phyloP scores from a whole-genome alignment of 1,140 invertebrate genomes.

The Zeugodacus cucurbitae region DNA sequence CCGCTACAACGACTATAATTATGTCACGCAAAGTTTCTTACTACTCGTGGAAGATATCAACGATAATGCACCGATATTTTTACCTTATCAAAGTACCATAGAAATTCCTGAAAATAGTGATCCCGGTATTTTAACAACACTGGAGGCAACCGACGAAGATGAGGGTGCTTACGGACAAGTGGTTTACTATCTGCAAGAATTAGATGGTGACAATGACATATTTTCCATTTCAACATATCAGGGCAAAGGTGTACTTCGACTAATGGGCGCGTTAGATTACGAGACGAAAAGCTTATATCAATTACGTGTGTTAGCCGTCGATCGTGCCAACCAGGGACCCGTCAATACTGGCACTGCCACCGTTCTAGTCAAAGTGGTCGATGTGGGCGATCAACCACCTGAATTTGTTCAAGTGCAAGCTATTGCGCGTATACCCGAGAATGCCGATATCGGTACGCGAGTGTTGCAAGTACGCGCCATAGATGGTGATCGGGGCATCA shows the following conservation, averaged over 20 bases:
- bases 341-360: conserved; percentile 88
- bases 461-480: conserved; percentile 90
- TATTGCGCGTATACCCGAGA: conserved; percentile 87
- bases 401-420: conserved; percentile 89
- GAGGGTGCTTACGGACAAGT: conserved; percentile 92
- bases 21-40: conserved; percentile 89
- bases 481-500: conserved; percentile 91
- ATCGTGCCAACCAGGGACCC: conserved; percentile 79
- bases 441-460: conserved; percentile 81
- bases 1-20: conserved; percentile 86
- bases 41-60: conserved; percentile 92
- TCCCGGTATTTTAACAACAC: conserved; percentile 78
- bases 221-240: conserved; percentile 87
- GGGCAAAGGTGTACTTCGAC: conserved; percentile 86
- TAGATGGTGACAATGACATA: conserved; percentile 80
- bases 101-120: conserved; percentile 81
- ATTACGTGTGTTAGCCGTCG: conserved; percentile 83
- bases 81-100: conserved; percentile 84
- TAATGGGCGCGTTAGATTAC: conserved; percentile 84
- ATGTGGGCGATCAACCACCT: conserved; percentile 91
- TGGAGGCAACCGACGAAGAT: conserved; percentile 89
- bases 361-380: conserved; percentile 86
- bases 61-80: conserved; percentile 89
- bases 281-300: conserved; percentile 90
- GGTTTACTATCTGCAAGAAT: conserved; percentile 79